These are phyloP conservation scores for Mus spretus DNA, from an alignment of 2,797 vertebrate genomes.

Conservation along the genomic window DNA sequence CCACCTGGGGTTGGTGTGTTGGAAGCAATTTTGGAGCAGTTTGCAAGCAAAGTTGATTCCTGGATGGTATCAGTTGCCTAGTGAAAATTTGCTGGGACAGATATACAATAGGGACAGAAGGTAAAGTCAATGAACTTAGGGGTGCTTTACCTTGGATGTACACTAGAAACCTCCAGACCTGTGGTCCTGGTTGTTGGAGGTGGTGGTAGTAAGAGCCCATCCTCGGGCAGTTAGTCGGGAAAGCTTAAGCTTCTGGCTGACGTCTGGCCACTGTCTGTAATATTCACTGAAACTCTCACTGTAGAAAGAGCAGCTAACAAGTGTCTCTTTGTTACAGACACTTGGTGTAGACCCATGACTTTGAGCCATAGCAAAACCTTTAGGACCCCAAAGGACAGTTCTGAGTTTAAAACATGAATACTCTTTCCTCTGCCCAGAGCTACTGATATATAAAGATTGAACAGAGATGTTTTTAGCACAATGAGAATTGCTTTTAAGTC, in stretches of 20 bases:
- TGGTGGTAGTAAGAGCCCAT: neutral
- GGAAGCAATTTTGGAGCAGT: neutral
- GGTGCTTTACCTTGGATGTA: neutral
- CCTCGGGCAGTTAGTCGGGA: neutral
- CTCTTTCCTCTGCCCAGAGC: neutral
- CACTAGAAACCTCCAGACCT: neutral
- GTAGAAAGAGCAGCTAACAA: neutral
- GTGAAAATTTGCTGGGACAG: neutral
- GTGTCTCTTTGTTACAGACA: neutral
- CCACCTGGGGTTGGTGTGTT: neutral
- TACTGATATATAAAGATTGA: neutral
- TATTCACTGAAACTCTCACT: neutral
- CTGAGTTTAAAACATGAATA: neutral
- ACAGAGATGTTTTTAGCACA: neutral
- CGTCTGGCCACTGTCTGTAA: neutral
- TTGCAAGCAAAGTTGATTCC: neutral
- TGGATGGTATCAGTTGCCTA: neutral
- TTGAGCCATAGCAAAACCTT: neutral
- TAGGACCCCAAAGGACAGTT: neutral
- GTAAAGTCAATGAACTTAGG: neutral
- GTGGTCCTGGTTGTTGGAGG: neutral
- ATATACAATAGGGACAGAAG: neutral
- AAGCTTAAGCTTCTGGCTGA: no score
- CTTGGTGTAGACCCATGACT: neutral
- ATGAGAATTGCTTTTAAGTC: neutral